Evolutionary conservation across 1,140 invertebrate genomes (phyloP), one percentile per base, ranked within the genome.

Genomic region (Hetaerina americana): DNA sequence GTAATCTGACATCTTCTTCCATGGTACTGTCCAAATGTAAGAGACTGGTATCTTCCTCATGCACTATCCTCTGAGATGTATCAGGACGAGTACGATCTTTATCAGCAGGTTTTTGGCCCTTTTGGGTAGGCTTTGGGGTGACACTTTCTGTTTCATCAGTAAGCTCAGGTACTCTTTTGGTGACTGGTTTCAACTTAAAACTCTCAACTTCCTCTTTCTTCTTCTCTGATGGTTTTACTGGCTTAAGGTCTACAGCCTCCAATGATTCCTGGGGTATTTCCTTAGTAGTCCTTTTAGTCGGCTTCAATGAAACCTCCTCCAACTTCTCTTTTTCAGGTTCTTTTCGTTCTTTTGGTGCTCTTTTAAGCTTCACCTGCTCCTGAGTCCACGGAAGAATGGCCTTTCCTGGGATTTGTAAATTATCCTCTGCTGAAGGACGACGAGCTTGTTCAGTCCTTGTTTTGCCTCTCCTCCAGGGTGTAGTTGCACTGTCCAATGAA

Each of bases 231-330:
- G 27, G 6, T 25, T 26, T 67, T 26, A 22, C 31, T 2, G 69
- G 66, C 71, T 73, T 73, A 27, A 31, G 27, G 57, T 74, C 40
- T 28, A 70, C 66, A 27, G n/a, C 29, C n/a, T 26, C 27, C 18
- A 72, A 28, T 28, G 26, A 72, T 70, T 77, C 75, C 68, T 75
- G 75, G n/a, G 66, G 12, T 22, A 68, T 72, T 66, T 74, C 71
- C 71, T 73, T 66, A 25, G 74, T 73, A 72, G 78, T 77, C 72
- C 79, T 74, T 69, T 82, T 82, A 5, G 79, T 73, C 25, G 82
- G 78, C 74, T 84, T 82, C 18, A 84, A 71, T 66, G 79, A 75
- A 66, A 84, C 78, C 40, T 77, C 77, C 74, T 85, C 82, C 18
- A 83, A 70, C 70, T 75, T 78, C 26, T 79, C 70, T 75, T 82